phyloP scores from a whole-genome alignment of 2,113 vertebrate genomes.

The Ochotona princeps region DNA sequence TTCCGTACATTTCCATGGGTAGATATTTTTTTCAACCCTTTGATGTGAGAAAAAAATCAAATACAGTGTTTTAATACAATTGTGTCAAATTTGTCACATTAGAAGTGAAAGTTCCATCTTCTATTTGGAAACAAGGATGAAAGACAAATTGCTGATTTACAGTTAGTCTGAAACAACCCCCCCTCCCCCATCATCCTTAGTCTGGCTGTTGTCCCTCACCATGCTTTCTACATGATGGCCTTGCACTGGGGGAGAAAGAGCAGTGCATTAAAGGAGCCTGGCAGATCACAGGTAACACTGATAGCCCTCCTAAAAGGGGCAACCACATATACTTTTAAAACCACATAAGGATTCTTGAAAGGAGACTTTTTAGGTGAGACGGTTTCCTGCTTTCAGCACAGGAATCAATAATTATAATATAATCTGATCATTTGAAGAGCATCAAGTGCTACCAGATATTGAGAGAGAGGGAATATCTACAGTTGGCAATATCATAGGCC shows the following conservation, averaged over 20 bases:
- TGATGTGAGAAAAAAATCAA: neutral
- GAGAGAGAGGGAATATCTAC: constrained; percentile 5
- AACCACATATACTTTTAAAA: constrained; percentile 42
- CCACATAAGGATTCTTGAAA: constrained; percentile 48
- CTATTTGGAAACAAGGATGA: neutral
- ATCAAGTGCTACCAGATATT: neutral
- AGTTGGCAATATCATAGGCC: neutral
- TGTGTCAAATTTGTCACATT: neutral
- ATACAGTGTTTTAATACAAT: neutral
- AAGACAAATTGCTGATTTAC: neutral
- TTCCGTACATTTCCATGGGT: neutral
- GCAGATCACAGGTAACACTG: neutral
- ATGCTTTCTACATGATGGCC: neutral
- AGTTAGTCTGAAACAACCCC: neutral
- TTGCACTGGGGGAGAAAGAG: neutral
- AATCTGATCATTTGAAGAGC: constrained; percentile 32
- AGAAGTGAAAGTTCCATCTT: neutral
- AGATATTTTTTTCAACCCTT: neutral
- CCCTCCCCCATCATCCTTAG: neutral
- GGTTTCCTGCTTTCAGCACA: constrained; percentile 4
- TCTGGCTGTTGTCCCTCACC: neutral
- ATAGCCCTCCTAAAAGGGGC: constrained; percentile 2
- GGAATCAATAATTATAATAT: constrained; percentile 50
- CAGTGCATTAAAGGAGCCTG: neutral
- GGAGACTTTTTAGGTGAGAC: constrained; percentile 18